Conservation (phyloP, 2,888 invertebrate species). For the Acleris cristana region DNA sequence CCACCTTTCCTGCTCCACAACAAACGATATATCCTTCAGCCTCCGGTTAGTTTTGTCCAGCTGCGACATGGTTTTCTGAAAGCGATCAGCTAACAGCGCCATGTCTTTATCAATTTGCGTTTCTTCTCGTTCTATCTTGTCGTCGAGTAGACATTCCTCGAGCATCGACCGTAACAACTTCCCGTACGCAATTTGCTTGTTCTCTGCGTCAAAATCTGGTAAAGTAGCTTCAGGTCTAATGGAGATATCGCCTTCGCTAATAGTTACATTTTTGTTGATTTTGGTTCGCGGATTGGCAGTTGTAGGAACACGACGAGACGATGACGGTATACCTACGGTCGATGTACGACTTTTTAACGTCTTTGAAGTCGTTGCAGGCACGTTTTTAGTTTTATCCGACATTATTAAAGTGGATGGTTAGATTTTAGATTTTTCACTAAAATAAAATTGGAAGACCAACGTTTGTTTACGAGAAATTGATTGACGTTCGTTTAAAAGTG, state of each 20-base stretch:
- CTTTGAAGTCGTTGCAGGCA: slow-evolving; percentile 52
- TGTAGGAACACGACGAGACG: slow-evolving; percentile 46
- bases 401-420: slow-evolving; percentile 49
- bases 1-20: slow-evolving; percentile 75
- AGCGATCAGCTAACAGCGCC: slow-evolving; percentile 69
- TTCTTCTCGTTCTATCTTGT: slow-evolving; percentile 69
- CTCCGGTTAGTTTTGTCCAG: slow-evolving; percentile 74
- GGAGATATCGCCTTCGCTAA: slow-evolving; percentile 53
- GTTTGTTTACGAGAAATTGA: slow-evolving; percentile 40
- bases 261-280: slow-evolving; percentile 51
- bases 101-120: slow-evolving; percentile 74
- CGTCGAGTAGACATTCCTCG: slow-evolving; percentile 69
- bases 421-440: no score
- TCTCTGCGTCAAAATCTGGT: slow-evolving; percentile 60
- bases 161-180: slow-evolving; percentile 67
- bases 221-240: slow-evolving; percentile 52
- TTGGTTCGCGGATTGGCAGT: slow-evolving; percentile 49
- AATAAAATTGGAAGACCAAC: slow-evolving; percentile 1
- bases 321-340: slow-evolving; percentile 50
- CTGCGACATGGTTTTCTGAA: slow-evolving; percentile 71
- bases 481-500: slow-evolving; percentile 60
- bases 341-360: slow-evolving; percentile 53
- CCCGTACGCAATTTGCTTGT: slow-evolving; percentile 65
- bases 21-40: slow-evolving; percentile 75
- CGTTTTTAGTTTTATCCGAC: slow-evolving; percentile 63